A percentile compares a stretch with the other conserved stretches of the same genome.
Evolutionary conservation across 2,113 vertebrate genomes (phyloP).

Genomic region (Indicator maculatus): DNA sequence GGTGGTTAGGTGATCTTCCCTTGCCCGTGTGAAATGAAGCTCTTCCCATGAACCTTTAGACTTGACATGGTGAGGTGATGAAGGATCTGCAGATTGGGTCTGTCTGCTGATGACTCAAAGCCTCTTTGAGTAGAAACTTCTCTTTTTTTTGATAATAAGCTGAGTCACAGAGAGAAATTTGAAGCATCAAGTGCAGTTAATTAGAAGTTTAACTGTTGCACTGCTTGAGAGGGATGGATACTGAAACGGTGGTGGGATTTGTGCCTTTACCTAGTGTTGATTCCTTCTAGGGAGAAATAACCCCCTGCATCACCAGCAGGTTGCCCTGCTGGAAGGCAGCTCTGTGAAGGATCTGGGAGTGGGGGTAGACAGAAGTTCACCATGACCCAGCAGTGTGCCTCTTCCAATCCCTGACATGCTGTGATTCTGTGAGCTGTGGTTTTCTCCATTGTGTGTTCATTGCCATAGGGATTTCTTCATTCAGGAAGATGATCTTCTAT

Average conservation of each 20-base stretch:
- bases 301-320: no score
- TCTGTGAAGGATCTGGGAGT: no score
- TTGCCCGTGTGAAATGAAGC: neutral
- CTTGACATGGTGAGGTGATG: neutral
- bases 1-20: neutral
- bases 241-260: accelerated
- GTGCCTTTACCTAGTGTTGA: neutral
- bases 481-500: neutral
- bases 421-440: neutral
- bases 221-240: neutral
- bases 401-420: no score
- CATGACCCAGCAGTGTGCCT: no score
- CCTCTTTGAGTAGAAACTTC: neutral
- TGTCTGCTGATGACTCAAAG: neutral
- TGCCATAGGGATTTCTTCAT: neutral
- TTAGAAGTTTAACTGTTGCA: neutral
- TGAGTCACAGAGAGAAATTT: neutral
- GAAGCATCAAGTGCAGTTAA: neutral
- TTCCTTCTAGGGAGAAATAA: no score
- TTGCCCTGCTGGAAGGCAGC: no score
- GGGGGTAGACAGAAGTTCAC: no score
- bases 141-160: neutral
- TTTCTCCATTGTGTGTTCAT: neutral
- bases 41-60: neutral
- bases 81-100: neutral